These are phyloP conservation scores for Oscheius sp. DNA, from an alignment of 2,888 invertebrate species.

Conservation along the genomic window DNA sequence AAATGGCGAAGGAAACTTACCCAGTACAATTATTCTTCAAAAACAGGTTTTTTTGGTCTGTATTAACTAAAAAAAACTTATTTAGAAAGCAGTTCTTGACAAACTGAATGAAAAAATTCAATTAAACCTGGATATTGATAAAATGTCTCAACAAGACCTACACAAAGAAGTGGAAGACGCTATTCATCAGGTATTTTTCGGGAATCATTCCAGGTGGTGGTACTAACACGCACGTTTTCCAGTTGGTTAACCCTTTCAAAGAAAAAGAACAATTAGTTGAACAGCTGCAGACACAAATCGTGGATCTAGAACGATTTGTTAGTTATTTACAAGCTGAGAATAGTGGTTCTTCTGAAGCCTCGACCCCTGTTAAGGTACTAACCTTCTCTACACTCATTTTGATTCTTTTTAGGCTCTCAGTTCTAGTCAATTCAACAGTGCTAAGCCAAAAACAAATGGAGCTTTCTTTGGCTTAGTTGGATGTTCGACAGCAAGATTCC, in stretches of 20 bases:
- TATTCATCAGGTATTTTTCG: constrained; percentile 78
- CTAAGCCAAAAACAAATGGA: background rate
- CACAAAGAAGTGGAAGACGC: constrained; percentile 88
- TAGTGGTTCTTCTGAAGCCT: constrained; percentile 34
- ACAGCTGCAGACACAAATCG: constrained; percentile 94
- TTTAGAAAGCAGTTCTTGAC: constrained; percentile 77
- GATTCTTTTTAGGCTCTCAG: constrained; percentile 19
- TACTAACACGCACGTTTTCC: constrained; percentile 29
- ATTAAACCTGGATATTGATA: constrained; percentile 82
- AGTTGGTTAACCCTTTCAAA: constrained; percentile 89
- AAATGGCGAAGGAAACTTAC: constrained; percentile 71
- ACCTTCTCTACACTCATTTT: background rate
- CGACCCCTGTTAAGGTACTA: constrained; percentile 39
- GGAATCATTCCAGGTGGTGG: background rate
- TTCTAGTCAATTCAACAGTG: constrained; percentile 11
- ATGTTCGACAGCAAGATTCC: constrained; percentile 74
- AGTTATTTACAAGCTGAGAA: constrained; percentile 81
- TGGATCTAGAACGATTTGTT: constrained; percentile 95
- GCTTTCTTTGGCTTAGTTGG: constrained; percentile 42
- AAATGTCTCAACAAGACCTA: constrained; percentile 83
- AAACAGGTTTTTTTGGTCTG: constrained; percentile 77
- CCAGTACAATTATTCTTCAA: constrained; percentile 79
- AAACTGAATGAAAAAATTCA: constrained; percentile 76
- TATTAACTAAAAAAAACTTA: constrained; percentile 72
- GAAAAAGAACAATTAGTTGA: constrained; percentile 94